Conservation (phyloP, 2,113 vertebrate genomes). For the Otis tarda region DNA sequence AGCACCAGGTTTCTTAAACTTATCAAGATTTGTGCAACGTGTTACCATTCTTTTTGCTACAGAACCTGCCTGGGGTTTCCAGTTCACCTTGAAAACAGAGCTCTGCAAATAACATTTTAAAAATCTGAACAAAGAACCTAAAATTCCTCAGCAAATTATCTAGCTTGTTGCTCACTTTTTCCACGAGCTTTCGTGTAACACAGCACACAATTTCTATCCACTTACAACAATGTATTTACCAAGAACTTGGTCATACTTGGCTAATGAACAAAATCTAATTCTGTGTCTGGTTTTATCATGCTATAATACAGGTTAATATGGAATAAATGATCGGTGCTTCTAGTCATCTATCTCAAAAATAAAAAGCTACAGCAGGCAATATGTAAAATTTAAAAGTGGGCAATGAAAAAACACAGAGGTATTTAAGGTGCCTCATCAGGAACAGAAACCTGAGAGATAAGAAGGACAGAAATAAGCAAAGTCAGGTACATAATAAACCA, state of each 20-base stretch:
- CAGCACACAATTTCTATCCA: not conserved
- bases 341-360: not conserved
- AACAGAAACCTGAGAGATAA: not conserved
- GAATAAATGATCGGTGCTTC: not conserved
- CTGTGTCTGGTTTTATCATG: not conserved
- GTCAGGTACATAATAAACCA: not conserved
- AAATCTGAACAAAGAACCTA: not conserved
- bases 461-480: not conserved
- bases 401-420: not conserved
- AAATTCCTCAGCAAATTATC: not conserved
- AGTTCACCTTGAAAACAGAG: not conserved
- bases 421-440: not conserved
- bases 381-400: not conserved
- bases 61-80: not conserved
- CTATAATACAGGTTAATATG: not conserved
- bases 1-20: not conserved
- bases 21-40: not conserved
- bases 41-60: not conserved
- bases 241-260: not conserved
- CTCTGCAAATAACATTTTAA: not conserved
- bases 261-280: not conserved
- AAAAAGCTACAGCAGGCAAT: not conserved
- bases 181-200: not conserved
- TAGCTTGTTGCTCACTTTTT: not conserved
- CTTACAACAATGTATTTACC: not conserved